phyloP scores from a whole-genome alignment of 2,797 vertebrate genomes.

The Spinibarbus caldwelli region DNA sequence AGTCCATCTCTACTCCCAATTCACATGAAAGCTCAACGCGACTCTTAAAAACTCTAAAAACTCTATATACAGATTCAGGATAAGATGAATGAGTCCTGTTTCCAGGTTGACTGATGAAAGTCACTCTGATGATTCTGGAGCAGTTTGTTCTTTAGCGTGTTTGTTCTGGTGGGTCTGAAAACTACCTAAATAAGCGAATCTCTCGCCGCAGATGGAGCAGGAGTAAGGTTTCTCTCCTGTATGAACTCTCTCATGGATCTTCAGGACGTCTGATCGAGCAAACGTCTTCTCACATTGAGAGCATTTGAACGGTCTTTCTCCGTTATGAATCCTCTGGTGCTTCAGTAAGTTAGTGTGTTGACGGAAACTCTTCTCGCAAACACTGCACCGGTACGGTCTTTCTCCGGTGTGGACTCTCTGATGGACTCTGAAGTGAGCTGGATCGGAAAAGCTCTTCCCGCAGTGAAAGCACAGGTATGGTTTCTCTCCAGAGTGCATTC shows the following conservation, averaged over 20 bases:
- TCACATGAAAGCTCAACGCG: background rate
- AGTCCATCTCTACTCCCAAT: background rate
- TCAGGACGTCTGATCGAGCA: conserved; percentile 2
- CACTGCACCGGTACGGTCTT: conserved; percentile 36
- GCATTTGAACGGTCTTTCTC: conserved; percentile 50
- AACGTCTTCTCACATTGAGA: conserved; percentile 49
- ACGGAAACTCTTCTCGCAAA: conserved; percentile 45
- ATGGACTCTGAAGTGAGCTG: conserved; percentile 43
- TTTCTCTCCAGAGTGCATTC: conserved; percentile 50
- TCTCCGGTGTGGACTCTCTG: conserved; percentile 47
- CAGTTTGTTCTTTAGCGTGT: conserved; percentile 6
- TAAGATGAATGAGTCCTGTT: background rate
- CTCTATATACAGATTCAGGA: background rate
- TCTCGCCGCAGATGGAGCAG: conserved; percentile 15
- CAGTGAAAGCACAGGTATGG: conserved; percentile 53
- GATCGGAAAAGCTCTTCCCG: conserved; percentile 53
- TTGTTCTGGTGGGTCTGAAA: conserved; percentile 34
- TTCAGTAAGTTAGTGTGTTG: conserved; percentile 40
- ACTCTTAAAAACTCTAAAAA: too few species aligned
- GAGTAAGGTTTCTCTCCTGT: conserved; percentile 22
- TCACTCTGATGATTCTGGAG: background rate
- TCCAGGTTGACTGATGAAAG: background rate
- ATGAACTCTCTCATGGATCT: conserved; percentile 4
- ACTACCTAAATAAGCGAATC: background rate
- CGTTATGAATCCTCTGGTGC: conserved; percentile 44